These are phyloP conservation scores for Scaptomyza graminum DNA, from an alignment of 1,140 invertebrate genomes.

Conservation along the genomic window DNA sequence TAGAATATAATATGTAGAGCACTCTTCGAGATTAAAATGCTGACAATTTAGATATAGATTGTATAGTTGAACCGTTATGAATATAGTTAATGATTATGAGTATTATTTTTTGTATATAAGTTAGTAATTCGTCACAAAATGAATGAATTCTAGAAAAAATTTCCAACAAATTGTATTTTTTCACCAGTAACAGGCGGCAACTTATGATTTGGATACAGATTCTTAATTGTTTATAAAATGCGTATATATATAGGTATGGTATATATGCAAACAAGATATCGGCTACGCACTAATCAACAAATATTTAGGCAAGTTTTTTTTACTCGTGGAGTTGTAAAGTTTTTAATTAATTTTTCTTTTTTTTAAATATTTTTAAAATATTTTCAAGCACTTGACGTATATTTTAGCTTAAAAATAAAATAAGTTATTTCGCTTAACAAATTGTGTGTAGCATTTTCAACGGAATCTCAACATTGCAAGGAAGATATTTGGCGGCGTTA, in stretches of 20 bases:
- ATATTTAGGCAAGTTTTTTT: slow-evolving; percentile 41
- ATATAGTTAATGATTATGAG: slow-evolving; percentile 53
- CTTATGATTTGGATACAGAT: slow-evolving; percentile 27
- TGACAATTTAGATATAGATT: slow-evolving; percentile 36
- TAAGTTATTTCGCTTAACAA: slow-evolving; percentile 41
- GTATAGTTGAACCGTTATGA: slow-evolving; percentile 48
- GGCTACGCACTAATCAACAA: slow-evolving; percentile 77
- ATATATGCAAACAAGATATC: slow-evolving; percentile 61
- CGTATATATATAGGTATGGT: slow-evolving; percentile 25
- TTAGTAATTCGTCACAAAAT: slow-evolving; percentile 52
- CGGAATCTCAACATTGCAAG: slow-evolving; percentile 80
- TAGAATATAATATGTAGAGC: slow-evolving; percentile 18
- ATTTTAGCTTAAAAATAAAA: slow-evolving; percentile 67
- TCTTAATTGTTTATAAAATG: slow-evolving; percentile 11
- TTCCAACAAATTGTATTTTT: neutral
- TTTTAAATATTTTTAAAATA: slow-evolving; percentile 51
- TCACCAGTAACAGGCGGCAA: slow-evolving; percentile 17
- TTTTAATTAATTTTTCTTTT: slow-evolving; percentile 24
- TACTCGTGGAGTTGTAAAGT: slow-evolving; percentile 26
- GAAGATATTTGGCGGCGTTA: slow-evolving; percentile 72
- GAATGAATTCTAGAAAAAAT: slow-evolving; percentile 16
- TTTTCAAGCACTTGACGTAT: slow-evolving; percentile 76
- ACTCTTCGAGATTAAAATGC: slow-evolving; percentile 48
- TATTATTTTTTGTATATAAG: slow-evolving; percentile 49
- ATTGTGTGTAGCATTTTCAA: slow-evolving; percentile 77